A percentile compares a stretch with the other conserved stretches of the same genome.
phyloP scores from a whole-genome alignment of 1,140 invertebrate genomes.

The Drosophila parabipectinata region DNA sequence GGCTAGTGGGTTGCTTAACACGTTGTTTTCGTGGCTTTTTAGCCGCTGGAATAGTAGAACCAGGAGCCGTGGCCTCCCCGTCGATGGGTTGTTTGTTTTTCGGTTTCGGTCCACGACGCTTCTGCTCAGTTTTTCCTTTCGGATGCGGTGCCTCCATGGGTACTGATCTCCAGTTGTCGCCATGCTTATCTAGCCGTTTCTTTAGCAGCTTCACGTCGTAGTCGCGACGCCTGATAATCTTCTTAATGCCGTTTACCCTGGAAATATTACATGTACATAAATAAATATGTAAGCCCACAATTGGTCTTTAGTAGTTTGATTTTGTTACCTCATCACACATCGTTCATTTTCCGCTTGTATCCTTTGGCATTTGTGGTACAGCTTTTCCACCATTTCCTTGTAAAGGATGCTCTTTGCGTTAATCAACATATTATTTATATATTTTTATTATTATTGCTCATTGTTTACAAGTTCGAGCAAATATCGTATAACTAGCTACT shows the following conservation, averaged over 20 bases:
- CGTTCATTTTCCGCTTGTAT: slow-evolving; percentile 79
- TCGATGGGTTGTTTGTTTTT: slow-evolving; percentile 54
- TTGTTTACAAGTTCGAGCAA: slow-evolving; percentile 1
- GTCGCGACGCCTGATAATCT: slow-evolving; percentile 59
- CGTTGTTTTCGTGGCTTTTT: slow-evolving; percentile 68
- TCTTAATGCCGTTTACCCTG: slow-evolving; percentile 76
- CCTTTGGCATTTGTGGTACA: slow-evolving; percentile 67
- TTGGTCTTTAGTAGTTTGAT: background rate
- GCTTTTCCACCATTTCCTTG: slow-evolving; percentile 68
- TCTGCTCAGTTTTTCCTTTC: slow-evolving; percentile 76
- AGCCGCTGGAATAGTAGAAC: slow-evolving; percentile 6
- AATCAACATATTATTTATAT: slow-evolving; percentile 42
- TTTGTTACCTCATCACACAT: slow-evolving; percentile 68
- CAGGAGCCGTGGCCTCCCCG: slow-evolving; percentile 1
- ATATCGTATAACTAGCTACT: background rate
- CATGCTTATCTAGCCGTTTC: slow-evolving; percentile 68
- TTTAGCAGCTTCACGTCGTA: slow-evolving; percentile 73
- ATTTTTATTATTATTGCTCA: slow-evolving; percentile 3
- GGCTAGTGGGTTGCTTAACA: slow-evolving; percentile 34
- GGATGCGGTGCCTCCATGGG: slow-evolving; percentile 76
- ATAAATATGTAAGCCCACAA: background rate
- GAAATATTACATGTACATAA: background rate
- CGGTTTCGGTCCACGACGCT: slow-evolving; percentile 75
- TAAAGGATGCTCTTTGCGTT: slow-evolving; percentile 59
- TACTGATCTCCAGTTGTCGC: slow-evolving; percentile 73